Base-by-base conservation (phyloP, 2,113 vertebrate genomes). In the Phasianus colchicus region DNA sequence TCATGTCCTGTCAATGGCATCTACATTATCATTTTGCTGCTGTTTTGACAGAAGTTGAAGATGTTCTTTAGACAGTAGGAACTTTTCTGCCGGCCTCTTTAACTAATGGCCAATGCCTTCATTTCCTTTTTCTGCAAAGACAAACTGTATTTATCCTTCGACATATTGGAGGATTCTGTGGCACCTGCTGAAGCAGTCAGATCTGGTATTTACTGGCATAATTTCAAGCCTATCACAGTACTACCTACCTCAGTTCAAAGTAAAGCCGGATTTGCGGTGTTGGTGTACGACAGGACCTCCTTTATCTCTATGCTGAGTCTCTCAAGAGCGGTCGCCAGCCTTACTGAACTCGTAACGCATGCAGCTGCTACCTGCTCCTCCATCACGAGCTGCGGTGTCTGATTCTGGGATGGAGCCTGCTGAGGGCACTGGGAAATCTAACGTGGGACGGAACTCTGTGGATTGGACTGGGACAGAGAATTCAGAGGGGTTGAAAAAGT, bases 201-300 rank as follows among this genome's bases (percentile, higher is more conserved):
- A 97, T 97, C 96, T 97, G 97, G 97, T 97, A 89, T 97, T 96
- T 94, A 94, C 95, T 97, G 97, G 97, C 94, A 83, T 95, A 90
- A 89, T 83, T 96, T 97, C 97, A 95, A 97, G 92, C 95, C 91
- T 96, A 94, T 98, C 97, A 97, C 97, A 98, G 98, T 97, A 97
- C 99, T 99, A 99, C 99, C 99, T 99, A 99, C 99, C 99, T 99
- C 99, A 99, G 97, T 98, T 97, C 96, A 96, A 96, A 98, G 91
- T 93, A 91, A 97, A 98, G 97, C 98, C 95, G 96, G 98, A 98
- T 98, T 97, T 97, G 96, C 92, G 72, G 97, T 96, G 97, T 95
- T 95, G 96, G 95, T 96, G 96, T 89, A 38, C 16, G 57, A 95
- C 95, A 97, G 97, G 97, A 95, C 69, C 97, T 97, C 95, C 97